Base-by-base conservation (phyloP, 2,797 vertebrate genomes). In the Heliangelus exortis region DNA sequence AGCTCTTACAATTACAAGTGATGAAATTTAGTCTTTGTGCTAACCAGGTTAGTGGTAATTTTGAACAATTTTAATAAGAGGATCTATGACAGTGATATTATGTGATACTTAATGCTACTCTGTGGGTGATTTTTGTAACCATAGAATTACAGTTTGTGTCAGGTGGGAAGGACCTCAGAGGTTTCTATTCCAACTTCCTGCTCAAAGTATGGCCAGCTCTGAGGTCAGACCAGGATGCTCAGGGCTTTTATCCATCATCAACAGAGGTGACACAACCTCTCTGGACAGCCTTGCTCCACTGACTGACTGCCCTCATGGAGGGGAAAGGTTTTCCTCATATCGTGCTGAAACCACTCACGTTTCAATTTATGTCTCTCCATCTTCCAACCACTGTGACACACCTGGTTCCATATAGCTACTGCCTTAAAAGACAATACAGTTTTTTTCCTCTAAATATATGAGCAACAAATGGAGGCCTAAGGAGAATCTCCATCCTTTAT, bases 1-100 rank as follows among this genome's bases (percentile, higher is more conserved):
- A 68, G 47, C 47, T 86, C 45, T 76, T 53, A 59, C 47, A 89
- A 22, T 43, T 50, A 65, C 18, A 34, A 81, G 51, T 54, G 66
- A 86, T 73, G 34, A 92, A 92, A 88, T 74, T 69, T 47, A 73
- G 45, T 81, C 71, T 88, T 84, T 74, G 75, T 81, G 67, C 51
- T 85, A 68, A 83, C 29, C 73, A 88, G 72, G 66, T 65, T 82
- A 95, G 84, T 34, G 54, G 25, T 74, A 77, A 86, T 79, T 59
- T 36, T 71, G 76, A 91, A 50, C 7, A 74, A 54, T 74, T 83
- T 91, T 72, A 78, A 57, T 55, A 47, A 34, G 16, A 83, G 14
- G 12, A 81, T 62, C 58, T 76, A 4, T 78, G 48, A 81, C 33
- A 66, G 80, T 58, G 25, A 28, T 53, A 51, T 51, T 79, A 74